Evolutionary conservation across 1,140 invertebrate genomes (phyloP).

Genomic region (Drosophila quadrilineata): DNA sequence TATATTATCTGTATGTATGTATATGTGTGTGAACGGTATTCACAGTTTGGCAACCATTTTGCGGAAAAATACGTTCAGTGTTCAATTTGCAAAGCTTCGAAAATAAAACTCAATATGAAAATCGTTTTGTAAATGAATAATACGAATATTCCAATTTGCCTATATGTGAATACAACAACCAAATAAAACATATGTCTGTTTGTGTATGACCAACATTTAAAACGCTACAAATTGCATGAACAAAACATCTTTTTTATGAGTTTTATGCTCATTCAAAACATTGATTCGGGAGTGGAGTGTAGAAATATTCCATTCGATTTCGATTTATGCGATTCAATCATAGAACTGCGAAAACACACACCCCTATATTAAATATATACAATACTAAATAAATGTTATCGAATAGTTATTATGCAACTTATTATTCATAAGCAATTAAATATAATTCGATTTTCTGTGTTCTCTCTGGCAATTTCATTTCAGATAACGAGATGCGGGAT

Average conservation of each 20-base stretch:
- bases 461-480: constrained; percentile 30
- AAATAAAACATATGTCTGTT: not conserved
- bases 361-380: not conserved
- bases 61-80: constrained; percentile 25
- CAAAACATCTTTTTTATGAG: constrained; percentile 9
- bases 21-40: constrained; percentile 9
- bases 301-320: too few relatives aligned
- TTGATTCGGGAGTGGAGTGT: too few relatives aligned
- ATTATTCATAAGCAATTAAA: constrained; percentile 6
- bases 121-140: constrained; percentile 34
- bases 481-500: constrained; percentile 79
- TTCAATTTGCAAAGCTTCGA: constrained; percentile 30
- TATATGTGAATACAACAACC: not conserved
- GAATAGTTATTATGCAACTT: not conserved
- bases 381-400: not conserved
- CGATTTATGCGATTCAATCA: not conserved
- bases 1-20: not conserved
- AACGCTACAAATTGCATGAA: constrained; percentile 37
- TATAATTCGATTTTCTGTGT: constrained; percentile 5
- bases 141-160: constrained; percentile 14
- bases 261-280: not conserved
- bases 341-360: too few relatives aligned
- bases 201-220: constrained; percentile 11
- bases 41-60: constrained; percentile 63
- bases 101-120: not conserved